Evolutionary conservation across 2,888 invertebrate species (phyloP).

Genomic region (Spodoptera littoralis): DNA sequence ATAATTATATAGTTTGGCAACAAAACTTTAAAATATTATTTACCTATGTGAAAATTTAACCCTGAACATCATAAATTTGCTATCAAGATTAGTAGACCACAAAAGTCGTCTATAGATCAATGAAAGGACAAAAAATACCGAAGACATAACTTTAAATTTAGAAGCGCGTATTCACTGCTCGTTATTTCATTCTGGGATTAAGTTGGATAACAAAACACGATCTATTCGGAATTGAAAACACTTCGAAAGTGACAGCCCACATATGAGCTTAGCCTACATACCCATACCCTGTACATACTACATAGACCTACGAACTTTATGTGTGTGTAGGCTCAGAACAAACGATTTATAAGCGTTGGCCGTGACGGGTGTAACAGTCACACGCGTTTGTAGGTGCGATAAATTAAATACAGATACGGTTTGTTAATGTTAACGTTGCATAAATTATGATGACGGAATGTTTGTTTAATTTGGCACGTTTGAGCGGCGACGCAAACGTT

Average conservation of each 20-base stretch:
- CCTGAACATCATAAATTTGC: too few species aligned
- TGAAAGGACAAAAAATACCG: too few species aligned
- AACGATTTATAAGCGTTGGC: conserved; percentile 40
- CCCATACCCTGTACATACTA: not conserved
- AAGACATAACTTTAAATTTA: too few species aligned
- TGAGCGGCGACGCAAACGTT: conserved; percentile 69
- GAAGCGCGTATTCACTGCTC: not conserved
- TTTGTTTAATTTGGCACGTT: conserved; percentile 79
- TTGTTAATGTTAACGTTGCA: conserved; percentile 61
- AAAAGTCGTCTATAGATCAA: too few species aligned
- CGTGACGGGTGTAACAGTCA: conserved; percentile 39
- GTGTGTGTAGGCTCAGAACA: conserved; percentile 8
- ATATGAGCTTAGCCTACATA: conserved; percentile 15
- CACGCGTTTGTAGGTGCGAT: conserved; percentile 48
- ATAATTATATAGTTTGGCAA: too few species aligned
- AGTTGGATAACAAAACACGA: conserved; percentile 4
- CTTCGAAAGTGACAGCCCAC: conserved; percentile 19
- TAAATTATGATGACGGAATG: conserved; percentile 72
- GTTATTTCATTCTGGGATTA: not conserved
- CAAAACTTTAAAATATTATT: too few species aligned
- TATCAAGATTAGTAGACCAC: too few species aligned
- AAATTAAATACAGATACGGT: conserved; percentile 57
- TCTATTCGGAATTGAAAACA: conserved; percentile 25
- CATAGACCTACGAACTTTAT: too few species aligned
- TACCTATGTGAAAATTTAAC: too few species aligned